Conservation (phyloP, 2,113 vertebrate genomes). For the Pipra filicauda region DNA sequence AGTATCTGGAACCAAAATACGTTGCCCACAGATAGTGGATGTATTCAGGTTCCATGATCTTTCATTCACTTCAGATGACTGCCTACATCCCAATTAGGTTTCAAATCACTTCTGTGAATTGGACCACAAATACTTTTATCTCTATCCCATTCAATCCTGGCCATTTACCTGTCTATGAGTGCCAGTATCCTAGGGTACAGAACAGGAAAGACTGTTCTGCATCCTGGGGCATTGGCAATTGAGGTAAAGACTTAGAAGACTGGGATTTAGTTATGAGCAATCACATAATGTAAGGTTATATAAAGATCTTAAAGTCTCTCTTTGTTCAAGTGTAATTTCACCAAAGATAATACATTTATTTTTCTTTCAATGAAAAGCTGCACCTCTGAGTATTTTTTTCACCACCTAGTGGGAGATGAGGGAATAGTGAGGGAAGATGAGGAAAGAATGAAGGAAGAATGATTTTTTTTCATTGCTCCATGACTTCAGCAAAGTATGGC, state of each 20-base stretch:
- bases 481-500: background rate
- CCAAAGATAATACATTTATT: background rate
- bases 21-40: background rate
- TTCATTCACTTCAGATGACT: background rate
- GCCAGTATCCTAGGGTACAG: background rate
- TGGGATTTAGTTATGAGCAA: background rate
- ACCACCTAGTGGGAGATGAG: background rate
- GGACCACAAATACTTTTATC: background rate
- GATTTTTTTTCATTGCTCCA: background rate
- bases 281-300: background rate
- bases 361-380: background rate
- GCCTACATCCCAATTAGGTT: background rate
- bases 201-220: background rate
- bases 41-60: background rate
- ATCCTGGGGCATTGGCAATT: background rate
- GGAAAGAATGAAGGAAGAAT: background rate
- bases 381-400: background rate
- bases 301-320: background rate
- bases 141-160: background rate
- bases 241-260: background rate
- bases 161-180: background rate
- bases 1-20: background rate
- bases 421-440: background rate
- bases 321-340: background rate
- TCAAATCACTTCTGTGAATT: background rate